A percentile compares a stretch with the other conserved stretches of the same genome.
These are phyloP conservation scores for Perccottus glenii DNA, from an alignment of 2,113 vertebrate species.

Conservation along the genomic window DNA sequence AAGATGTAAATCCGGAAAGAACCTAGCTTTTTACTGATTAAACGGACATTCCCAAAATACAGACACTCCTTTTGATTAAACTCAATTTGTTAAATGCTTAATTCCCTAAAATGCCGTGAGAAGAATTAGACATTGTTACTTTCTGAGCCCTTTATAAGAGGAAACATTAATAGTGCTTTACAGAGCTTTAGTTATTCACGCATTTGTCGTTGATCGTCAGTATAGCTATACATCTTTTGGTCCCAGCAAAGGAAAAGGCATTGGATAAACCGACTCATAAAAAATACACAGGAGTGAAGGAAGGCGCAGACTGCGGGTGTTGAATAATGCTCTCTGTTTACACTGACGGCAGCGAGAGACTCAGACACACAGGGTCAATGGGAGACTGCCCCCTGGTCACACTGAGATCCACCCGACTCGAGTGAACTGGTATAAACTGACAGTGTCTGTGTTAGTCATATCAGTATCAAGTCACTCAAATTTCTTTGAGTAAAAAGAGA, in stretches of 20 bases:
- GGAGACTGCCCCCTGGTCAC: not conserved
- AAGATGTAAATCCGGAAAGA: constrained; percentile 13
- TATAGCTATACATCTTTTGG: not conserved
- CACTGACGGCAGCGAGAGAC: too few species aligned
- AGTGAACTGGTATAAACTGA: not conserved
- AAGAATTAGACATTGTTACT: not conserved
- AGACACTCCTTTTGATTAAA: constrained; percentile 43
- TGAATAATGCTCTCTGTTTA: constrained; percentile 52
- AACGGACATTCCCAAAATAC: constrained; percentile 23
- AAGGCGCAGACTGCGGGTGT: constrained; percentile 40
- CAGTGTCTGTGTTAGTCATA: not conserved
- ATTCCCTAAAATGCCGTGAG: not conserved
- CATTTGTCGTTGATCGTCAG: too few species aligned
- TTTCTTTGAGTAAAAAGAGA: too few species aligned
- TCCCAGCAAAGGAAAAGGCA: constrained; percentile 12
- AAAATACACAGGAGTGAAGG: constrained; percentile 46
- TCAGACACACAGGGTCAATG: too few species aligned
- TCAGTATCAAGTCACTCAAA: too few species aligned
- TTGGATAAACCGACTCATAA: constrained; percentile 54
- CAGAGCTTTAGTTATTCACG: too few species aligned
- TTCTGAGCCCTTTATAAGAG: not conserved
- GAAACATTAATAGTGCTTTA: too few species aligned
- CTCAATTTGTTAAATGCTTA: constrained; percentile 2
- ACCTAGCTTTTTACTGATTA: constrained; percentile 17
- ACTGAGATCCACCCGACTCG: not conserved